Percentiles rank a stretch among this genome's conserved stretches.
Conservation (phyloP, 2,797 vertebrate genomes). For the Anguilla anguilla region DNA sequence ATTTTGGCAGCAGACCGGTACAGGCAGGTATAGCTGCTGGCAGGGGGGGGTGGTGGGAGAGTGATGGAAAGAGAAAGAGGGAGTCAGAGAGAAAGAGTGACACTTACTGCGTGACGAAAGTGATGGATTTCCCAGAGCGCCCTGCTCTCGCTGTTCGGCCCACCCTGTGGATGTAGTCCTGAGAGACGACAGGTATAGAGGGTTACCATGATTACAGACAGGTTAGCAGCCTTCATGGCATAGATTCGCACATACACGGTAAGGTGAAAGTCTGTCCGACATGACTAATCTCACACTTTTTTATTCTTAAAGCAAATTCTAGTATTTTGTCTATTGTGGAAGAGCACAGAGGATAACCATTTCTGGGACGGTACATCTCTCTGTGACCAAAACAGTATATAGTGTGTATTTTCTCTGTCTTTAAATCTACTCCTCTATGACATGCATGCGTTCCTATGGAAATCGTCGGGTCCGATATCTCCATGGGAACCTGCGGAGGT, state of each 20-base stretch:
- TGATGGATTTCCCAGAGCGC: slow-evolving; percentile 93
- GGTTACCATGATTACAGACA: not conserved
- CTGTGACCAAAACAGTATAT: too few relatives aligned
- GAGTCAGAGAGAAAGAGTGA: not conserved
- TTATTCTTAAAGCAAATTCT: too few relatives aligned
- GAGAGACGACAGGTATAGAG: slow-evolving; percentile 1
- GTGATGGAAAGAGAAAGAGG: slow-evolving; percentile 9
- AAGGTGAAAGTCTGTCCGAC: too few relatives aligned
- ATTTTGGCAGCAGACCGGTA: not conserved
- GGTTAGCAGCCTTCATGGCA: not conserved
- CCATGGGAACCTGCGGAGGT: not conserved
- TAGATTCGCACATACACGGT: not conserved
- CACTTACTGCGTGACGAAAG: slow-evolving; percentile 96
- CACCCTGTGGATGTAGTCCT: slow-evolving; percentile 98
- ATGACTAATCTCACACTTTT: too few relatives aligned
- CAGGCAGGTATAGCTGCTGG: not conserved
- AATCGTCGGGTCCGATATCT: not conserved
- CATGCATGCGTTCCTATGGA: not conserved
- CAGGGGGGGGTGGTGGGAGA: not conserved
- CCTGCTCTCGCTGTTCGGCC: slow-evolving; percentile 94
- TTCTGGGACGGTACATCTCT: too few relatives aligned
- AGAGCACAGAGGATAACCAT: too few relatives aligned
- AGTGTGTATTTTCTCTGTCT: not conserved
- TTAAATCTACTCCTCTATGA: not conserved
- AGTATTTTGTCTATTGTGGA: too few relatives aligned